Evolutionary conservation across 2,797 vertebrate genomes (phyloP).

Genomic region (Tauraco hartlaubi): DNA sequence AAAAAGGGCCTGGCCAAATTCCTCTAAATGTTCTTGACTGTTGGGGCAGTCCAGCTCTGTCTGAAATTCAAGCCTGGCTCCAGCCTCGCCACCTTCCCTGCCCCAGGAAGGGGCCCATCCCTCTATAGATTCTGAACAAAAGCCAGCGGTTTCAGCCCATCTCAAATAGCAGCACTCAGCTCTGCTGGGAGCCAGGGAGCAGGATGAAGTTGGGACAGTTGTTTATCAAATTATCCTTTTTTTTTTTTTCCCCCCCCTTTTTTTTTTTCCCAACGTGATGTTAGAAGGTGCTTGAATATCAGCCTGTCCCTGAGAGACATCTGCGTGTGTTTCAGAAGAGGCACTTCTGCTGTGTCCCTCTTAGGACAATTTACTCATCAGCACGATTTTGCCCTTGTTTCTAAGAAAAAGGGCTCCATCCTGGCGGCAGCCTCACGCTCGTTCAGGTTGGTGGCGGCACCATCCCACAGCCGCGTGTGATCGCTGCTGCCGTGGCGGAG

Average conservation of each 20-base stretch:
- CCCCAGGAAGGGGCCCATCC: not conserved
- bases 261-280: fast-evolving
- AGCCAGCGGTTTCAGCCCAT: conserved; percentile 30
- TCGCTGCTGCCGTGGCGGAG: not conserved
- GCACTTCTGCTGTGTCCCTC: not conserved
- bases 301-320: not conserved
- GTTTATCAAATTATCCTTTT: not conserved
- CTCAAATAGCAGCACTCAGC: conserved; percentile 56
- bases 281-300: not conserved
- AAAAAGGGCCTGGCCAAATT: conserved; percentile 25
- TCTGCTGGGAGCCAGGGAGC: not conserved
- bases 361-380: not conserved
- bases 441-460: not conserved
- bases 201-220: conserved; percentile 2
- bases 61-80: conserved; percentile 51
- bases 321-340: not conserved
- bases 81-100: conserved; percentile 30
- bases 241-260: not conserved
- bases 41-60: not conserved
- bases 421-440: not conserved
- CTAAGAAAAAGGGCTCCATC: not conserved
- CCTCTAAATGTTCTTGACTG: conserved; percentile 44
- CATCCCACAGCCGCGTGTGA: not conserved
- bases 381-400: not conserved
- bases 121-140: conserved; percentile 45